Evolutionary conservation across 2,888 invertebrate genomes (phyloP), one percentile per base, ranked within the genome.

Genomic region (Smittia aterrima): DNA sequence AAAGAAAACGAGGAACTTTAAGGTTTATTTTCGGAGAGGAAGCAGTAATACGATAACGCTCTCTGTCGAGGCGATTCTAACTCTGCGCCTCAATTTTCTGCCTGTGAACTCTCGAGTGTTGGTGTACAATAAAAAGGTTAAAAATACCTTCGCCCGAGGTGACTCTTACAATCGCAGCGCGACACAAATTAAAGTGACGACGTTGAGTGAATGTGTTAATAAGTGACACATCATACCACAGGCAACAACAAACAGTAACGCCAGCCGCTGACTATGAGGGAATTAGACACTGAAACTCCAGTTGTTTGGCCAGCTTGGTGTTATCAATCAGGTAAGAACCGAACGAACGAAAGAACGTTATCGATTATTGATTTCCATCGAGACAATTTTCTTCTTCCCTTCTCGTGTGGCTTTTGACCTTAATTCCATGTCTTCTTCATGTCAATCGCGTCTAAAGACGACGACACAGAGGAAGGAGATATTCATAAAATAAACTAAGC

Each of bases 261-360:
- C 13, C 11, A 68, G 47, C 24, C 47, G n/a, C 24, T 16, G 9
- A 47, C n/a, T 24, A 68, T 68, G 68, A 68, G 68, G 68, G 68
- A 68, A 68, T 24, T 68, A 68, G 68, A 68, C 47, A 68, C 68
- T 68, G 68, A 68, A 68, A 47, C 68, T 32, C 41, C 41, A 9
- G 68, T 68, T 68, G 47, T 68, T 24, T 68, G 68, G 68, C 68
- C 68, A 47, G 68, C 68, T 41, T 68, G 68, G 68, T 41, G 68
- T 68, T 68, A 68, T 68, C 68, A 68, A 16, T 68, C 68, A 68
- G 68, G 68, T 68, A 11, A 68, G 68, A 13, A 47, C 13, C 16
- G 11, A 13, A 13, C 16, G 7, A 7, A n/a, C n/a, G n/a, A n/a
- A n/a, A n/a, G n/a, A 38, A 7, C 9, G 38, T 9, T 68, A 68